These are phyloP conservation scores for Dipodomys stephensi DNA, from an alignment of 2,113 vertebrate species.

Conservation along the genomic window DNA sequence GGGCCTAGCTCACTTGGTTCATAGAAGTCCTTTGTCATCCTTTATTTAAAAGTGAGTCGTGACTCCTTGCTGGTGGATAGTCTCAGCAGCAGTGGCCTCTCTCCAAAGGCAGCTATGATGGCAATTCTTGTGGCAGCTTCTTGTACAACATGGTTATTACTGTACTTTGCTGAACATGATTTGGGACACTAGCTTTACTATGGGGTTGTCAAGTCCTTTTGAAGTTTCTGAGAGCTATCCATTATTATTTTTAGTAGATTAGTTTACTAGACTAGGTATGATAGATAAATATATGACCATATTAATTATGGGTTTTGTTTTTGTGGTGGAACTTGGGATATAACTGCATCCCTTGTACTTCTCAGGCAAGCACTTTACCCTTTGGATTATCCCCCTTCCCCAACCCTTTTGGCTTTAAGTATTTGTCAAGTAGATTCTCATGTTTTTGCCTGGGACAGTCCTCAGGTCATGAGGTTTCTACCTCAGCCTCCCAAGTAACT, in stretches of 20 bases:
- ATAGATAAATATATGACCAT: neutral
- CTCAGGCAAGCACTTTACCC: no score
- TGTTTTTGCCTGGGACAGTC: no score
- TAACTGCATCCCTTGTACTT: no score
- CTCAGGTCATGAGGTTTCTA: no score
- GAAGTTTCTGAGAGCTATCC: neutral
- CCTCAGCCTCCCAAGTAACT: no score
- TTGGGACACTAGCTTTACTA: neutral
- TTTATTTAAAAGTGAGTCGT: neutral
- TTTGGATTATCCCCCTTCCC: no score
- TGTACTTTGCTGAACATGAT: neutral
- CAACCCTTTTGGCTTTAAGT: no score
- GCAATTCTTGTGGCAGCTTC: neutral
- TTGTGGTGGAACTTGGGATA: no score
- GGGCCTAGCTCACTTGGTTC: neutral
- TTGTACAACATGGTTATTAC: neutral
- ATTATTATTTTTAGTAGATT: neutral
- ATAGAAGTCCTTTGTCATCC: neutral
- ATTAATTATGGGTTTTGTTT: neutral
- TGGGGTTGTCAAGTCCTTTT: neutral
- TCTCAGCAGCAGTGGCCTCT: neutral
- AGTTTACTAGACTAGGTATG: neutral
- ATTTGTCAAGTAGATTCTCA: no score
- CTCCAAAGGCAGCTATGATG: neutral
- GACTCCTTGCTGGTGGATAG: neutral